A percentile compares a stretch with the other conserved stretches of the same genome.
These are phyloP conservation scores for Volucella zonaria DNA, from an alignment of 2,888 invertebrate genomes.

Conservation along the genomic window DNA sequence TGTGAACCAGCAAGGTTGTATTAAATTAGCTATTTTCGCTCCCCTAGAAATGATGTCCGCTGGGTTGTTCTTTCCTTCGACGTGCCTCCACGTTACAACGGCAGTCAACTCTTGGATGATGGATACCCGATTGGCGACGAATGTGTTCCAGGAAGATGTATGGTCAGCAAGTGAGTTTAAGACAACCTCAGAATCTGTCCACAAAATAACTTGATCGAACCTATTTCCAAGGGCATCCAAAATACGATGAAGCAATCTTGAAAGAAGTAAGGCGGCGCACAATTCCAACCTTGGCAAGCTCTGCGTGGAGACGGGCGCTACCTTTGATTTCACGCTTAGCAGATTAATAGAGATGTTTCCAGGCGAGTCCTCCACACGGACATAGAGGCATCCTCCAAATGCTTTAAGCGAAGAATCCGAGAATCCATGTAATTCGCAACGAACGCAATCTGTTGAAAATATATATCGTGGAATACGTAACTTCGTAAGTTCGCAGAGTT, in stretches of 20 bases:
- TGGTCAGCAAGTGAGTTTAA: constrained; percentile 59
- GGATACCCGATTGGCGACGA: constrained; percentile 61
- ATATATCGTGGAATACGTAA: constrained; percentile 21
- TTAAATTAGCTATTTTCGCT: no score
- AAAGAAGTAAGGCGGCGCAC: constrained; percentile 58
- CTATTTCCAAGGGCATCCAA: constrained; percentile 11
- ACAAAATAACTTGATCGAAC: constrained; percentile 32
- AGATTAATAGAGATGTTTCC: constrained; percentile 25
- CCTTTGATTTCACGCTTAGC: constrained; percentile 65
- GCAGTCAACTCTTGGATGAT: not conserved
- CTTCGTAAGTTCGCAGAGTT: constrained; percentile 8
- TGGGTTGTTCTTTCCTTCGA: no score
- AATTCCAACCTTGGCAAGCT: constrained; percentile 68
- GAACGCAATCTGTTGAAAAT: not conserved
- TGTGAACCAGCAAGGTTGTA: no score
- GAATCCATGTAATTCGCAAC: constrained; percentile 40
- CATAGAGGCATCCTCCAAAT: constrained; percentile 37
- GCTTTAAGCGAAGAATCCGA: constrained; percentile 50
- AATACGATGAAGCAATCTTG: constrained; percentile 20
- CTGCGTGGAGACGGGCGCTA: constrained; percentile 63
- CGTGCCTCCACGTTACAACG: no score
- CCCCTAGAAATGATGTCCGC: no score
- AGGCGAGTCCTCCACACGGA: constrained; percentile 14
- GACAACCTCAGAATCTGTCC: constrained; percentile 68
- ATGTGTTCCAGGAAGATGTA: constrained; percentile 65